A percentile compares a stretch with the other conserved stretches of the same genome.
These are phyloP conservation scores for Malacosoma neustria DNA, from an alignment of 2,888 invertebrate genomes.

Conservation along the genomic window DNA sequence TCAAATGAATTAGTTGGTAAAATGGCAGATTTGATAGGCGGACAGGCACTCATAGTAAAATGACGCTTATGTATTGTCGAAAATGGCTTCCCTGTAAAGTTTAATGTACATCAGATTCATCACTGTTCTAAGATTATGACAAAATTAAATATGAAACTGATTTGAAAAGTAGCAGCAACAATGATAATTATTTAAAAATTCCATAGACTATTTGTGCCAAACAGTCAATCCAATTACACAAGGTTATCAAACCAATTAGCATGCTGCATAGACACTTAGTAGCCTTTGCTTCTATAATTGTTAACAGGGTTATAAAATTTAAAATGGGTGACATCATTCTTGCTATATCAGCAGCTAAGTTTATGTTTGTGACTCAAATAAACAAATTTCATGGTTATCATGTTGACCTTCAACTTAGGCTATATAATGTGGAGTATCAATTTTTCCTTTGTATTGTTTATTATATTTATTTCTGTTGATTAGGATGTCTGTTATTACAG, in stretches of 20 bases:
- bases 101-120: too few species aligned
- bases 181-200: too few species aligned
- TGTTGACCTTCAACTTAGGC: slow-evolving; percentile 13
- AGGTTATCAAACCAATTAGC: slow-evolving; percentile 39
- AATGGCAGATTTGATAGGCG: too few species aligned
- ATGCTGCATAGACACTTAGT: slow-evolving; percentile 27
- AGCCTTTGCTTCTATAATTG: slow-evolving; percentile 30
- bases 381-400: slow-evolving; percentile 30
- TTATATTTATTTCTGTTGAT: too few species aligned
- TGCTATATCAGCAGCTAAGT: slow-evolving; percentile 26
- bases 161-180: too few species aligned
- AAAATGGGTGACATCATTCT: slow-evolving; percentile 53
- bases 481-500: too few species aligned
- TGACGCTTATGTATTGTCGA: too few species aligned
- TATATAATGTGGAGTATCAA: slow-evolving; percentile 13
- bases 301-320: slow-evolving; percentile 27
- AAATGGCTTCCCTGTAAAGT: too few species aligned
- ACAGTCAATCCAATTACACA: slow-evolving; percentile 16
- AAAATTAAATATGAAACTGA: too few species aligned
- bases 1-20: too few species aligned
- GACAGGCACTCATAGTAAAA: too few species aligned
- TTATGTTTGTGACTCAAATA: slow-evolving; percentile 35
- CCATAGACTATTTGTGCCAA: background rate
- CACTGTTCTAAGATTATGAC: too few species aligned
- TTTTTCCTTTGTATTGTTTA: background rate